Evolutionary conservation across 2,888 invertebrate species (phyloP).

Genomic region (Cremastinae sp.): DNA sequence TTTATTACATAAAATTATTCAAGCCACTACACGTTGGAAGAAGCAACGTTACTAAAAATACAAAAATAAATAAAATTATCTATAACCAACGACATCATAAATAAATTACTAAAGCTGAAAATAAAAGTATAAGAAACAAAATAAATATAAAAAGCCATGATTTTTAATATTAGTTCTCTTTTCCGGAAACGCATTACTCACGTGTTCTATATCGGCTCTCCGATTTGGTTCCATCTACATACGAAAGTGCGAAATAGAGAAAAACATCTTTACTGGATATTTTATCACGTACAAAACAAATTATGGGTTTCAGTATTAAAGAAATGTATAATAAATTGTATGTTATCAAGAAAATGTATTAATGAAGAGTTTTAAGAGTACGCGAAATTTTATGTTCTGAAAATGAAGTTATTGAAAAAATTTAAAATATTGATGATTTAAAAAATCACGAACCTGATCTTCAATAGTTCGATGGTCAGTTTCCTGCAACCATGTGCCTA

Average conservation of each 20-base stretch:
- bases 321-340: conserved; percentile 1
- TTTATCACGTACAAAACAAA: neutral
- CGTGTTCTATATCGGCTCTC: conserved; percentile 90
- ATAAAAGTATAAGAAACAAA: conserved; percentile 44
- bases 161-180: conserved; percentile 49
- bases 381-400: neutral
- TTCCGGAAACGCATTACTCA: conserved; percentile 83
- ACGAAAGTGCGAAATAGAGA: conserved; percentile 70
- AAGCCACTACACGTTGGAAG: neutral
- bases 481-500: conserved; percentile 97
- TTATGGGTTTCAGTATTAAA: neutral
- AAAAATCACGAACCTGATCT: conserved; percentile 89
- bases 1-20: neutral
- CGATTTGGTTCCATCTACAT: conserved; percentile 91
- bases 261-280: conserved; percentile 28
- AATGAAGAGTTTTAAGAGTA: no score
- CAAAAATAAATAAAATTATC: conserved; percentile 7
- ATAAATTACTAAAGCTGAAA: conserved; percentile 29
- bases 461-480: conserved; percentile 98
- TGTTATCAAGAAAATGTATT: neutral
- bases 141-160: conserved; percentile 36
- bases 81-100: conserved; percentile 16
- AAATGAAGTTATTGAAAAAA: neutral
- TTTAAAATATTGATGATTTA: conserved; percentile 1
- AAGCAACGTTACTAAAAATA: neutral